Evolutionary conservation across 1,140 invertebrate species (phyloP), one percentile per base, ranked within the genome.

Genomic region (Caenorhabditis tropicalis): DNA sequence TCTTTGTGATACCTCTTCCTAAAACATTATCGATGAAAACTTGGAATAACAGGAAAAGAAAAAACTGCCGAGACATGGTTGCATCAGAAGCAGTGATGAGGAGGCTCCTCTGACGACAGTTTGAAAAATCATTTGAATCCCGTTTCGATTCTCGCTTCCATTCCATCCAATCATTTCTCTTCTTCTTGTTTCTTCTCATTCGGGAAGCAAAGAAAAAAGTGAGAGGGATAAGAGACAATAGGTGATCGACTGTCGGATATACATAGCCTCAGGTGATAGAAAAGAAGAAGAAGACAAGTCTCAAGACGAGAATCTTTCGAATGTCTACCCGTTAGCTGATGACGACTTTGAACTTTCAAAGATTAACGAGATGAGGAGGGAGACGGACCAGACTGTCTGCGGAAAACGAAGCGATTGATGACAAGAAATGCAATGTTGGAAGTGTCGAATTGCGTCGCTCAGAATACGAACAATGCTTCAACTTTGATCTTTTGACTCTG

Each of bases 51-150:
- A 74, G 15, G 36, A 43, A 74, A n/a, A 74, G n/a, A 43, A 74
- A 74, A 43, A 43, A 74, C 33, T 74, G 65, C n/a, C 36, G 58
- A 65, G 58, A 65, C 58, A 65, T 65, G 19, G 65, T 74, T 74
- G 36, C 65, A 74, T 74, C 65, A 74, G 65, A 74, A 74, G 65
- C 27, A 43, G 39, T 43, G 33, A 43, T 24, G 24, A 56, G 29
- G 65, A 56, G 29, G 65, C 65, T 43, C 65, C 65, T 43, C 65
- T 74, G 65, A 43, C 65, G 65, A n/a, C 65, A 74, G 65, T 43
- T 74, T 74, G 65, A 27, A 74, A 74, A 74, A 74, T 46, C 65
- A 74, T 74, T 74, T 74, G 65, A 74, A 74, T 74, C 65, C 36
- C 65, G 65, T 74, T 74, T 46, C 58, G 31, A 24, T 65, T 74